Base-by-base conservation (phyloP, 1,140 invertebrate genomes). In the Laodelphax striatellus region DNA sequence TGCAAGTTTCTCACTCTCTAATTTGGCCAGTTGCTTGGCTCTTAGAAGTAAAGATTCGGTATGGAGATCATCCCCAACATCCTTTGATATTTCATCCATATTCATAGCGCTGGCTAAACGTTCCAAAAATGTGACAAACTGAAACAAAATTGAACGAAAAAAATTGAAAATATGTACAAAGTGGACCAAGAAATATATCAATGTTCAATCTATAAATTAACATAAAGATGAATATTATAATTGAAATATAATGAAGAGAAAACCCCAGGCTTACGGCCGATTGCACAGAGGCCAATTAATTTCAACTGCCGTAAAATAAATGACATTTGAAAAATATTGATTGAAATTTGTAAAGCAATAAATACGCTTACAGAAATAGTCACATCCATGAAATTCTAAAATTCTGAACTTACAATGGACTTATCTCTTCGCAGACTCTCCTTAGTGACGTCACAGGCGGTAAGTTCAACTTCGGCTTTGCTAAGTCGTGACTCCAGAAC, bases 81-180 rank as follows among this genome's bases (percentile, higher is more conserved):
- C 87, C 66, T 85, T 78, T 0, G 86, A 83, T 64, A 87, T 81
- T 71, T 87, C 85, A 69, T 88, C 85, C 79, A 87, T 82, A 67
- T 86, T 84, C 70, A 87, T 75, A 11, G 82, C 83, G 62, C 81
- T 77, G 57, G 83, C 82, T 43, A 90, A 69, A 52, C 87, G 76
- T 67, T 88, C 86, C 68, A 88, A 70, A 70, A 88, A 88, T 65
- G 81, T 78, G 67, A 84, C 77, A 67, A 86, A 85, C 85, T 88
- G 70, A 44, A 61, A 59, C 14, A 44, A 9, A 44, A 44, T 4
- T 28, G 2, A 28, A 28, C 24, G 24, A 28, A 28, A 28, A 28
- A 2, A 28, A 4, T 28, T 28, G 2, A 28, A 28, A 28, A 28
- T 4, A 28, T 28, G 2, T 2, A 28, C 24, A 28, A 28, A 28